Evolutionary conservation across 1,140 invertebrate species (phyloP).

Genomic region (Polypedilum vanderplanki): DNA sequence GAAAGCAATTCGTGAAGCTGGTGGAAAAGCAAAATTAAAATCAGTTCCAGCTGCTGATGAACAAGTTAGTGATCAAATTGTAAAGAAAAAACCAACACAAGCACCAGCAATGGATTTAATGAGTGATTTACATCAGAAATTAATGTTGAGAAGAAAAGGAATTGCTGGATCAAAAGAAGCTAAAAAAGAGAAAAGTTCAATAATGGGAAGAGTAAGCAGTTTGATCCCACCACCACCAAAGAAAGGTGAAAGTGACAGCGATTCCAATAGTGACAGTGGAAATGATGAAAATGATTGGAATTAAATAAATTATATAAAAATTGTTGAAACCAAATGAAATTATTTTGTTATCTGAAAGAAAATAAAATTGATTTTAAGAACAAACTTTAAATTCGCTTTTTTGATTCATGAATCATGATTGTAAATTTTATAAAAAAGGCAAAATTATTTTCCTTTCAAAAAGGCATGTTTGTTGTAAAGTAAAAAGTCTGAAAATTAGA

Average conservation of each 20-base stretch:
- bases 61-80: background rate
- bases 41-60: constrained; percentile 21
- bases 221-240: constrained; percentile 18
- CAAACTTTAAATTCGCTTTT: too few species aligned
- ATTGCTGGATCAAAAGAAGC: background rate
- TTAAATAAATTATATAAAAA: background rate
- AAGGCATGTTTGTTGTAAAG: too few species aligned
- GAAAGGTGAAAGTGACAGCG: background rate
- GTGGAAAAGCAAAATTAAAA: background rate
- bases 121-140: background rate
- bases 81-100: background rate
- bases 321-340: background rate
- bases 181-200: background rate
- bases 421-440: too few species aligned
- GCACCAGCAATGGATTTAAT: background rate
- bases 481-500: too few species aligned
- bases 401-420: too few species aligned
- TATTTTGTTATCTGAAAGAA: background rate
- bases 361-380: too few species aligned
- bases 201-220: background rate
- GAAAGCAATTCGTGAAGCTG: background rate
- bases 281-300: constrained; percentile 1
- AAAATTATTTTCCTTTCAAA: too few species aligned
- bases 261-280: background rate
- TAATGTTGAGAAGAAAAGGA: background rate